A percentile compares a stretch with the other conserved stretches of the same genome.
phyloP scores from a whole-genome alignment of 2,888 invertebrate species.

The Agrotis clavis region DNA sequence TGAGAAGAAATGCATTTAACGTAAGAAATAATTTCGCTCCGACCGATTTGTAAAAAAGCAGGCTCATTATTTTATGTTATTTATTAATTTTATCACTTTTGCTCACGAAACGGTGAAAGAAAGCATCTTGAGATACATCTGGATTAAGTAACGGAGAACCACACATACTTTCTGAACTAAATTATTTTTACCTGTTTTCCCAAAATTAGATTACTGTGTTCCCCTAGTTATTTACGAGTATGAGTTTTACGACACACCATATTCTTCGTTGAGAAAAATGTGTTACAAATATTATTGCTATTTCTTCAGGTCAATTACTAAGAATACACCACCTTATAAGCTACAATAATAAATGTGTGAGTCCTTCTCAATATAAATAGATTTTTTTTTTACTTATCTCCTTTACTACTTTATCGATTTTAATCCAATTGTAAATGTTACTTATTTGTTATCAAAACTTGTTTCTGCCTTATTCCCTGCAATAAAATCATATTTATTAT shows the following conservation, averaged over 20 bases:
- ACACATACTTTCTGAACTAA: not conserved
- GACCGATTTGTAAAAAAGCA: no score
- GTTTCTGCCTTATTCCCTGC: not conserved
- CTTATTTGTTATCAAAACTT: not conserved
- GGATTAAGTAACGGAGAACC: no score
- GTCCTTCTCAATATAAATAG: no score
- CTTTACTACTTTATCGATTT: no score
- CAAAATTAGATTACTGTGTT: not conserved
- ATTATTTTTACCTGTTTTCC: not conserved
- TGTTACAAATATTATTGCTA: slow-evolving; percentile 5
- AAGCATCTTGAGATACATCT: not conserved
- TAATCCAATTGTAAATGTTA: no score
- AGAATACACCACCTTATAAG: slow-evolving; percentile 8
- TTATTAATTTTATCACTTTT: no score
- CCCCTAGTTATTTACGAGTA: no score
- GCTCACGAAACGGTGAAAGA: no score
- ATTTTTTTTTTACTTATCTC: no score
- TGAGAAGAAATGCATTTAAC: slow-evolving; percentile 15
- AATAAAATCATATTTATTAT: not conserved
- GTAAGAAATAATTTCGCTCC: not conserved
- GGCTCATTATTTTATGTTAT: no score
- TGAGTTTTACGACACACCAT: slow-evolving; percentile 3
- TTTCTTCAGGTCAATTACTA: slow-evolving; percentile 17
- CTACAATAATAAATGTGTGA: not conserved
- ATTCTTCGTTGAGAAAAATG: slow-evolving; percentile 20